phyloP scores from a whole-genome alignment of 2,113 vertebrate species.

The Meriones unguiculatus region DNA sequence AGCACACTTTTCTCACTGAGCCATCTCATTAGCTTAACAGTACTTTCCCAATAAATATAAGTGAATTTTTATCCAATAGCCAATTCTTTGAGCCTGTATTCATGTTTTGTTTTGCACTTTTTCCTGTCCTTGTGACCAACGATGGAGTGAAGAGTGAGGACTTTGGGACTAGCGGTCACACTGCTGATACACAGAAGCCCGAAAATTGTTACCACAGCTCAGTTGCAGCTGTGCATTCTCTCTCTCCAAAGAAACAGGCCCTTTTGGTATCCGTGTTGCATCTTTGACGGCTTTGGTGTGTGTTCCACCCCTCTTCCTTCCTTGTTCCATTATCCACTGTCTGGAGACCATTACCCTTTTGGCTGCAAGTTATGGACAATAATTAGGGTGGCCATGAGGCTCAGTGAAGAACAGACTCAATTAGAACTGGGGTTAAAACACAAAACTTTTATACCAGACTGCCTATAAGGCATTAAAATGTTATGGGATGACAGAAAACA shows the following conservation, averaged over 20 bases:
- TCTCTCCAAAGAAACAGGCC: not conserved
- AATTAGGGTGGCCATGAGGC: constrained; percentile 41
- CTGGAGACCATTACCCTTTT: constrained; percentile 59
- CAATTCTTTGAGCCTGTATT: not conserved
- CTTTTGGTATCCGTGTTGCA: not conserved
- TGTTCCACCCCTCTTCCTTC: not conserved
- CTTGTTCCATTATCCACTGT: not conserved
- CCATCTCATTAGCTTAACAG: not conserved
- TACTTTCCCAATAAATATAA: constrained; percentile 17
- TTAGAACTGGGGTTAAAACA: constrained; percentile 41
- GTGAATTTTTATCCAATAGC: not conserved
- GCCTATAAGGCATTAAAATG: constrained; percentile 45
- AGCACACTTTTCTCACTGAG: not conserved
- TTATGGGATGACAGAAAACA: constrained; percentile 10
- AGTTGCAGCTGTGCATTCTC: not conserved
- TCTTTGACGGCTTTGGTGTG: constrained; percentile 23
- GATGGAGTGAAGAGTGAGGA: constrained; percentile 5
- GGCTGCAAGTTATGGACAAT: constrained; percentile 51
- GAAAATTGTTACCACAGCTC: constrained; percentile 62
- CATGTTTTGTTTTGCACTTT: not conserved
- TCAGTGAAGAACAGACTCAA: constrained; percentile 58
- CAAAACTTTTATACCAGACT: not conserved
- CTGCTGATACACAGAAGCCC: constrained; percentile 28
- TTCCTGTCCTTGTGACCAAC: constrained; percentile 50
- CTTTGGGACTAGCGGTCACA: constrained; percentile 50